Percentiles rank a stretch among this genome's conserved stretches.
phyloP scores from a whole-genome alignment of 2,888 invertebrate species.

The Eupithecia tripunctaria region DNA sequence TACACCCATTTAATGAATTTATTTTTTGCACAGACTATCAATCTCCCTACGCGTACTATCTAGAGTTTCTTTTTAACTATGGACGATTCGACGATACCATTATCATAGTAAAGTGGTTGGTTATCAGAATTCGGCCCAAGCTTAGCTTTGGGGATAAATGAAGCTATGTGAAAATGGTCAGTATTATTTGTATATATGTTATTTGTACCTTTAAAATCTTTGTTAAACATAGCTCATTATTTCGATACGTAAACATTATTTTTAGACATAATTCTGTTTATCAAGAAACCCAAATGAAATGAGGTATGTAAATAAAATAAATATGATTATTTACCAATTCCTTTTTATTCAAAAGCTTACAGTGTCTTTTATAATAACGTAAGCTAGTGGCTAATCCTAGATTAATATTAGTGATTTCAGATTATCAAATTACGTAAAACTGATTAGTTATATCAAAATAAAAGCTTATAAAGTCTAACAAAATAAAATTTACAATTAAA shows the following conservation, averaged over 20 bases:
- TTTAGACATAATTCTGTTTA: neutral
- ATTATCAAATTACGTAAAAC: slow-evolving; percentile 52
- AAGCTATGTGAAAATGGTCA: too few species aligned
- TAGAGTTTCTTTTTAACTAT: too few species aligned
- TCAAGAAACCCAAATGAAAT: neutral
- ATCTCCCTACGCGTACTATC: too few species aligned
- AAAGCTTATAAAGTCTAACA: slow-evolving; percentile 70
- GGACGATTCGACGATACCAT: too few species aligned
- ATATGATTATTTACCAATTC: slow-evolving; percentile 71
- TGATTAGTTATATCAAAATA: slow-evolving; percentile 54
- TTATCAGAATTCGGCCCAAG: too few species aligned
- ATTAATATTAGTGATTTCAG: slow-evolving; percentile 49
- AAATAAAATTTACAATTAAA: slow-evolving; percentile 79
- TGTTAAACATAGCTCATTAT: neutral
- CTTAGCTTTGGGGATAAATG: too few species aligned
- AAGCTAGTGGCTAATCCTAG: slow-evolving; percentile 66
- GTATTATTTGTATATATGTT: too few species aligned
- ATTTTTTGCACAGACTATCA: too few species aligned
- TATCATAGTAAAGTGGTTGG: too few species aligned
- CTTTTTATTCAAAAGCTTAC: slow-evolving; percentile 78
- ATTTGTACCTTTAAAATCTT: neutral
- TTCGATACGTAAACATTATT: neutral
- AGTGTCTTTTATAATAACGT: slow-evolving; percentile 64
- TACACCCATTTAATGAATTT: too few species aligned
- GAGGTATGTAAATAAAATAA: slow-evolving; percentile 51